phyloP scores from a whole-genome alignment of 2,113 vertebrate species.

The Phrynosoma platyrhinos region DNA sequence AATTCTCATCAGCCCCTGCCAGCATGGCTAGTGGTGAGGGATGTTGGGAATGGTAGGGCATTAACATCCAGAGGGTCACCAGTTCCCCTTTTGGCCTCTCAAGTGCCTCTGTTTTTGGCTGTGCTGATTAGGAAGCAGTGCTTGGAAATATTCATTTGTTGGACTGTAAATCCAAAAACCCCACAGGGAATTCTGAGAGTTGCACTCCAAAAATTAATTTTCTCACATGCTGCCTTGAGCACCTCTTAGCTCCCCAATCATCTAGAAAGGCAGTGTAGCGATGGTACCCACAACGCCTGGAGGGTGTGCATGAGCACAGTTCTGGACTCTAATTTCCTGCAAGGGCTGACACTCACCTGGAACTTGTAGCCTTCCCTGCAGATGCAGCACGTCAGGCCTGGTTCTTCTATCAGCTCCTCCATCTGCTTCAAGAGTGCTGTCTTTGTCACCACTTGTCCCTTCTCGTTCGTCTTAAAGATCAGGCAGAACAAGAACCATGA shows the following conservation, averaged over 20 bases:
- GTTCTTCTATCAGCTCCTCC: conserved; percentile 99
- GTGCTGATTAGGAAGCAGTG: too few species aligned
- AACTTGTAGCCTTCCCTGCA: conserved; percentile 99
- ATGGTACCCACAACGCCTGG: too few species aligned
- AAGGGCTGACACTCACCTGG: conserved; percentile 80
- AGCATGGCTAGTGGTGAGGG: too few species aligned
- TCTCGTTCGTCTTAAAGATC: conserved; percentile 92
- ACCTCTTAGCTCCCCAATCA: background rate
- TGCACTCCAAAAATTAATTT: too few species aligned
- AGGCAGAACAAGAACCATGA: conserved; percentile 19
- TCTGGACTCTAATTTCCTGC: too few species aligned
- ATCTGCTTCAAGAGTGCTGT: conserved; percentile 96
- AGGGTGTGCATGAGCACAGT: too few species aligned
- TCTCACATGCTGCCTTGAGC: background rate
- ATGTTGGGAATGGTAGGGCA: too few species aligned
- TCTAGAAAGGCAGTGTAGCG: background rate
- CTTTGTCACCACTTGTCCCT: conserved; percentile 98
- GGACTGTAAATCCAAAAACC: too few species aligned
- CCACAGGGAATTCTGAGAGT: background rate
- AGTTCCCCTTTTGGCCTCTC: too few species aligned
- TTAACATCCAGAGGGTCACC: too few species aligned
- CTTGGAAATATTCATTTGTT: too few species aligned
- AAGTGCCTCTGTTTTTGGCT: too few species aligned
- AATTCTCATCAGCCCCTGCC: background rate
- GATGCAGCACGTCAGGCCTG: conserved; percentile 97